phyloP scores from a whole-genome alignment of 2,113 vertebrate species.

The Daphoenositta chrysoptera region DNA sequence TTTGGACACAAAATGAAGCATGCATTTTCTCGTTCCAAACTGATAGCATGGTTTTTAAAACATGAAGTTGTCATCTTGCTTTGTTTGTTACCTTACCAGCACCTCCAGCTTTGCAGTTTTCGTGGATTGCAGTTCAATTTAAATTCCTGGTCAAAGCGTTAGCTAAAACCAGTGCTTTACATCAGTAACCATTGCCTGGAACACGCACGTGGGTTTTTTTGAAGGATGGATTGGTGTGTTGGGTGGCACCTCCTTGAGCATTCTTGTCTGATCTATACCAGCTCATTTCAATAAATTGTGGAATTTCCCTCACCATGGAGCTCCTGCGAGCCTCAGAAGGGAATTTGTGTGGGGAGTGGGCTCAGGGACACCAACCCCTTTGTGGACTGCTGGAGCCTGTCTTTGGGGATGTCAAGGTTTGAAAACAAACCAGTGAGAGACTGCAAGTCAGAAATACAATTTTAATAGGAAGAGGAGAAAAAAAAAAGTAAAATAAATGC shows the following conservation, averaged over 20 bases:
- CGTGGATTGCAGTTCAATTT: not conserved
- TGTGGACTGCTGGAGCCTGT: not conserved
- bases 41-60: not conserved
- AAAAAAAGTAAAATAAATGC: no score
- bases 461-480: no score
- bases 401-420: no score
- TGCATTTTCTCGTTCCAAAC: not conserved
- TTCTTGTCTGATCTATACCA: not conserved
- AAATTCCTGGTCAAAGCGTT: not conserved
- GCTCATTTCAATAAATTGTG: not conserved
- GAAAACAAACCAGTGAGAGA: no score
- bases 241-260: not conserved
- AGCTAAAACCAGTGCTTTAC: not conserved
- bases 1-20: not conserved
- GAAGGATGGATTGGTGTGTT: not conserved
- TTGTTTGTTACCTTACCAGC: not conserved
- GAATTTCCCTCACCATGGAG: accelerated
- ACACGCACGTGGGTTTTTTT: accelerated
- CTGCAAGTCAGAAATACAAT: no score
- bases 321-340: not conserved
- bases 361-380: not conserved
- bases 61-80: not conserved
- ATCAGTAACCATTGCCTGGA: not conserved
- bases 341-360: not conserved
- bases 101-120: not conserved